Evolutionary conservation across 2,888 invertebrate species (phyloP).

Genomic region (Spodoptera exigua): DNA sequence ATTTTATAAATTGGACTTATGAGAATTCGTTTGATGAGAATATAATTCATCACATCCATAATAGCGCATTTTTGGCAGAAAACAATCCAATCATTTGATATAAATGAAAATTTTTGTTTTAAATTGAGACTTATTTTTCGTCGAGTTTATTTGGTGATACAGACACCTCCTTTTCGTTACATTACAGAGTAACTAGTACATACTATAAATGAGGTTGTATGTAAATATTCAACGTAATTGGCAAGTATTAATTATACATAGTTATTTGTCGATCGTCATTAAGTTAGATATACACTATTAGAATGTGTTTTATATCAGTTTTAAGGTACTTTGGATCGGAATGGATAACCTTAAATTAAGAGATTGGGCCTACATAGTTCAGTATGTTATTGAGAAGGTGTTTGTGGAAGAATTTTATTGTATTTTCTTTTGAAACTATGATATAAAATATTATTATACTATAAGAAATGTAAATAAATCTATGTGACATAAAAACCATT

Average conservation of each 20-base stretch:
- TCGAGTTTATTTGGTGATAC: too few species aligned
- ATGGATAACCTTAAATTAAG: constrained; percentile 30
- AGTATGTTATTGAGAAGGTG: not conserved
- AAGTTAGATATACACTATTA: constrained; percentile 36
- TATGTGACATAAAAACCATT: too few species aligned
- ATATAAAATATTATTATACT: too few species aligned
- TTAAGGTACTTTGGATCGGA: constrained; percentile 35
- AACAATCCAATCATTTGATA: too few species aligned
- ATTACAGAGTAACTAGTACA: constrained; percentile 1
- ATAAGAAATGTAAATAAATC: not conserved
- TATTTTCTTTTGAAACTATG: too few species aligned
- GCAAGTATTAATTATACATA: constrained; percentile 54
- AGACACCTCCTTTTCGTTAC: constrained; percentile 1
- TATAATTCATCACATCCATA: too few species aligned
- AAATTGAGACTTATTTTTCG: too few species aligned
- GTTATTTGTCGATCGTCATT: constrained; percentile 67
- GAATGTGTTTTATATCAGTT: constrained; percentile 19
- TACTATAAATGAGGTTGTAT: not conserved
- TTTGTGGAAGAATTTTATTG: not conserved
- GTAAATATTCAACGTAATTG: constrained; percentile 23
- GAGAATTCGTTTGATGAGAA: too few species aligned
- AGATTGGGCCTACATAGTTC: constrained; percentile 2
- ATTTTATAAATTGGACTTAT: too few species aligned
- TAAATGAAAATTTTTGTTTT: too few species aligned
- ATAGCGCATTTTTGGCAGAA: too few species aligned